Conservation (phyloP, 2,113 vertebrate species). For the Dolichotis patagonum region DNA sequence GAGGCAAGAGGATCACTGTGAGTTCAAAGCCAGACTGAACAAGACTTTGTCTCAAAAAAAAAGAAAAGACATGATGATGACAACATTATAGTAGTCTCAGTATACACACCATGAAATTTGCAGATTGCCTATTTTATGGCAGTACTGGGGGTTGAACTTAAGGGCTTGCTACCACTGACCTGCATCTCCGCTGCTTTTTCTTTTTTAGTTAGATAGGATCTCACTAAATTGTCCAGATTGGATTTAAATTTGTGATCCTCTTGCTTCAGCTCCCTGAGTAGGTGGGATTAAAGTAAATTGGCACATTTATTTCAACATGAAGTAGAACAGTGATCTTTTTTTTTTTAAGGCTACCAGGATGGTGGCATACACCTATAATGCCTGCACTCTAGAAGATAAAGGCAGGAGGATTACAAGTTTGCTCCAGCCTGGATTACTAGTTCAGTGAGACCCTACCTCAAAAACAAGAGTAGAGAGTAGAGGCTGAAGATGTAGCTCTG, state of each 20-base stretch:
- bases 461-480: not conserved
- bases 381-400: not conserved
- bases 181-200: not conserved
- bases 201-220: not conserved
- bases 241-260: not conserved
- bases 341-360: not conserved
- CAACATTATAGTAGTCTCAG: not conserved
- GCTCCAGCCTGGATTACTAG: not conserved
- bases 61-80: too few relatives aligned
- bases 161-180: not conserved
- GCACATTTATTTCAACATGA: not conserved
- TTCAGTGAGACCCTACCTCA: not conserved
- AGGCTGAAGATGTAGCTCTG: not conserved
- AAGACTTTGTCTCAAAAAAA: not conserved
- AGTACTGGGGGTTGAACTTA: not conserved
- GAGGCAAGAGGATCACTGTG: not conserved
- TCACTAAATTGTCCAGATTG: not conserved
- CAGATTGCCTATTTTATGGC: not conserved
- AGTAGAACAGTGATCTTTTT: not conserved
- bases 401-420: not conserved
- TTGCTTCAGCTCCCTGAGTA: not conserved
- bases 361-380: not conserved
- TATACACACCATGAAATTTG: not conserved
- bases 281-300: not conserved
- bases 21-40: not conserved